Evolutionary conservation across 2,888 invertebrate species (phyloP).

Genomic region (Drosophila pseudotalamancana): DNA sequence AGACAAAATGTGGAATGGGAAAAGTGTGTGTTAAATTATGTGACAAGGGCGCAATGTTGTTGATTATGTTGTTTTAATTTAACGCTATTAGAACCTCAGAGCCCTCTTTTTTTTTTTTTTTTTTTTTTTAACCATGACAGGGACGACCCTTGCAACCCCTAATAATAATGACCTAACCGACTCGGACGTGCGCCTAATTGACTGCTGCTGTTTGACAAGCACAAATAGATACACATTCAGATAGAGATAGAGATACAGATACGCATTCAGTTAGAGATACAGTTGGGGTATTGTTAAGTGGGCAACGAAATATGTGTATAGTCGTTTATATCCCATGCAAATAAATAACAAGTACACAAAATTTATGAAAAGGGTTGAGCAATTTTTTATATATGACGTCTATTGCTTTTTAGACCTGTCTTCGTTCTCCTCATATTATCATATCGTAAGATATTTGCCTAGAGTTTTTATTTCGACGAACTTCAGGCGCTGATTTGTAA

Average conservation of each 20-base stretch:
- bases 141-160: conserved; percentile 40
- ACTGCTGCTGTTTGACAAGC: conserved; percentile 78
- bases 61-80: conserved; percentile 82
- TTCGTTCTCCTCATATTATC: conserved; percentile 4
- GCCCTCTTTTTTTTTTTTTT: conserved; percentile 39
- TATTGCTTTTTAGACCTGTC: background rate
- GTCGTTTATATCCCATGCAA: too few species aligned
- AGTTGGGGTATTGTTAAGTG: conserved; percentile 48
- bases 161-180: conserved; percentile 46
- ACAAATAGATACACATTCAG: conserved; percentile 60
- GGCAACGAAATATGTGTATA: too few species aligned
- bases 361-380: conserved; percentile 31
- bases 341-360: conserved; percentile 69
- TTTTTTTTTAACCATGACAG: background rate
- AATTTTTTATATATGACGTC: background rate
- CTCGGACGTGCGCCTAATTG: conserved; percentile 70
- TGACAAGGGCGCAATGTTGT: conserved; percentile 66
- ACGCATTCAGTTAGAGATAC: conserved; percentile 15
- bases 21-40: conserved; percentile 63
- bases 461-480: background rate
- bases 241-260: conserved; percentile 15
- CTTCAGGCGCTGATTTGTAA: conserved; percentile 3
- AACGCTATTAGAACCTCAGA: conserved; percentile 78
- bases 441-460: background rate
- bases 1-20: background rate